phyloP scores from a whole-genome alignment of 2,113 vertebrate genomes.

The Zootoca vivipara region DNA sequence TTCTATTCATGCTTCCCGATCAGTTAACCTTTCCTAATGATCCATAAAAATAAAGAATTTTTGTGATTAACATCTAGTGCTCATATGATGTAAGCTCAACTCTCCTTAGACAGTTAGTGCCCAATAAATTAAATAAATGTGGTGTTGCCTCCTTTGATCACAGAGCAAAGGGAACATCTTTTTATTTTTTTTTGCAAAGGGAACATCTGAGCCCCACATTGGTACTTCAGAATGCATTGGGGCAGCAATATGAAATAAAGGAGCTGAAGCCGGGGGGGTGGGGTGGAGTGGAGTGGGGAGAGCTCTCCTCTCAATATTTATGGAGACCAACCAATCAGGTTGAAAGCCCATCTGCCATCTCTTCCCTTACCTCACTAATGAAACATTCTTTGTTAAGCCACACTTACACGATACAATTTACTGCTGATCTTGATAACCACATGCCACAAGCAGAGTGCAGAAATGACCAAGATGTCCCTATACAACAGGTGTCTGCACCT shows the following conservation, averaged over 20 bases:
- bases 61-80: not conserved
- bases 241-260: conserved; percentile 9
- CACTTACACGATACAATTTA: not conserved
- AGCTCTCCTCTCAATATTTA: not conserved
- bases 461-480: not conserved
- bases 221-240: not conserved
- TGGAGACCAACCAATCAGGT: not conserved
- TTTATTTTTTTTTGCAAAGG: not conserved
- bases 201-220: conserved; percentile 17
- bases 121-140: not conserved
- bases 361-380: not conserved
- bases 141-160: conserved; percentile 32
- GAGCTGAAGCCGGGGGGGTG: not conserved
- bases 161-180: conserved; percentile 26
- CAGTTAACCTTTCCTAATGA: not conserved
- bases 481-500: not conserved
- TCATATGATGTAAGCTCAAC: not conserved
- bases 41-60: not conserved
- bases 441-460: not conserved
- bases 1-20: not conserved
- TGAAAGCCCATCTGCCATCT: not conserved
- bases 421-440: not conserved
- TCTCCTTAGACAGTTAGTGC: conserved; percentile 20
- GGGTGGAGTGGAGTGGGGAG: not conserved
- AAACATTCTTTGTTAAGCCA: not conserved